Evolutionary conservation across 2,888 invertebrate genomes (phyloP), one percentile per base, ranked within the genome.

Genomic region (Calliopum simillimum): DNA sequence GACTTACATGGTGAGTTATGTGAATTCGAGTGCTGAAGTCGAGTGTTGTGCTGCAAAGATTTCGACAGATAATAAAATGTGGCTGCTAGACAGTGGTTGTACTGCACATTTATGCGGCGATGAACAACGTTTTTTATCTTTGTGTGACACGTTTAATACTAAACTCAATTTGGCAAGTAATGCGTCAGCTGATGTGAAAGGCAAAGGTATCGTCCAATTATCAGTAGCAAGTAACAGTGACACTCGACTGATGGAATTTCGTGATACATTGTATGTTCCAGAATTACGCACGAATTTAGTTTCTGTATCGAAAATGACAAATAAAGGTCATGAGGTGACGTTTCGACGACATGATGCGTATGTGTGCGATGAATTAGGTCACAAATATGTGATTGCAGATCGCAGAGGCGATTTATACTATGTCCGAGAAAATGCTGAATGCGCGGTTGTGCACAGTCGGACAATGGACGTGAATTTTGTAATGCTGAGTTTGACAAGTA

Each of bases 391-490:
- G 16, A 43, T 70, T 16, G 72, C 74, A 12, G 65, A 70, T 65
- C 62, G 68, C 12, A 70, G 51, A 53, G 71, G 69, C 2, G 72
- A 73, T 16, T 51, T 73, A 13, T 74, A 70, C 51, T 69, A 68
- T 61, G 33, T 75, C 14, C 63, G 70, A 25, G 69, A 73, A 43
- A 47, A 62, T 56, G 67, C 62, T 44, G 51, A 73, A 56, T 68
- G 63, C 19, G 67, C 71, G 41, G 63, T 65, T 65, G 62, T 53
- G 61, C 64, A 4, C 74, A 80, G 23, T 76, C 76, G 5, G 79
- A 81, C 68, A 77, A 77, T 70, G 80, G 77, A 16, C 65, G 71
- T 56, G 80, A 81, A 71, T 79, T 79, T 64, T 69, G 76, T 8
- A 75, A 68, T 41, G 19, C 16, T 8, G 64, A 69, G 23, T 73